These are phyloP conservation scores for Lipotes vexillifer DNA, from an alignment of 2,113 vertebrate genomes.

Conservation along the genomic window DNA sequence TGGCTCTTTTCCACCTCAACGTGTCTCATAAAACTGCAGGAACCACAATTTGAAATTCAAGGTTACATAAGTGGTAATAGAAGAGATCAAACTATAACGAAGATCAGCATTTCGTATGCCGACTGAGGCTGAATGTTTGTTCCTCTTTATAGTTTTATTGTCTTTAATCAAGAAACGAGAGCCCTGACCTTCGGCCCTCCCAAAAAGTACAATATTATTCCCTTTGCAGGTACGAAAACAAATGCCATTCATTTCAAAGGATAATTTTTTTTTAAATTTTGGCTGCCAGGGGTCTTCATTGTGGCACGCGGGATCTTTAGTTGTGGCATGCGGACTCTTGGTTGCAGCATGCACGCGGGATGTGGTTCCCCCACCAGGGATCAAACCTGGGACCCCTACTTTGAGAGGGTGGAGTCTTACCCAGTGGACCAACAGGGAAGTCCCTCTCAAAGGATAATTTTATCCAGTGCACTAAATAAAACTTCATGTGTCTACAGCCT, in stretches of 20 bases:
- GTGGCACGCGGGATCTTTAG: no score
- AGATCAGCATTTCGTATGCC: background rate
- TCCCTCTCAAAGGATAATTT: background rate
- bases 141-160: background rate
- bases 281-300: no score
- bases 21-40: background rate
- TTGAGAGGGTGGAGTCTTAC: no score
- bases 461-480: background rate
- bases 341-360: no score
- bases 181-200: background rate
- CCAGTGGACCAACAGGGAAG: no score
- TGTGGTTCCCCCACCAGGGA: no score
- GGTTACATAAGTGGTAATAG: background rate
- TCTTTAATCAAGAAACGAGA: constrained; percentile 20
- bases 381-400: no score
- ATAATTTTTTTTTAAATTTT: background rate
- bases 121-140: background rate
- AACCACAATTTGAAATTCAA: background rate
- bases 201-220: background rate
- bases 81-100: background rate
- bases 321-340: no score
- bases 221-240: background rate
- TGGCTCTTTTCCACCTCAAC: background rate
- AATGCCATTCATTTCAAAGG: background rate
- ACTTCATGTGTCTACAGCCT: background rate